Conservation (phyloP, 2,888 invertebrate genomes). For the Papilio gigon region DNA sequence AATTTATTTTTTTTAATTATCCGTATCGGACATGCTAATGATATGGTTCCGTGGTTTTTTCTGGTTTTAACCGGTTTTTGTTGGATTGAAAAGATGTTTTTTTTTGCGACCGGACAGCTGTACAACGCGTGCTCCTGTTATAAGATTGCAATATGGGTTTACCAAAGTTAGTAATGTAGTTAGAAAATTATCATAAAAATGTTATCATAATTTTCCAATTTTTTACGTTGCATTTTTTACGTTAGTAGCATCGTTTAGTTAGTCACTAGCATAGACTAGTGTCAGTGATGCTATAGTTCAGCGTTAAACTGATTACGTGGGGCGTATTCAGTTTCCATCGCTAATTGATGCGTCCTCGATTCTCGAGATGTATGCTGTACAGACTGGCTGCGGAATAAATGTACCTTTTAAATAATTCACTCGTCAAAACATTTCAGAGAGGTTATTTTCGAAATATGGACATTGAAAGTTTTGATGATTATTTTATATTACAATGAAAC, state of each 20-base stretch:
- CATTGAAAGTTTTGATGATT: too few relatives aligned
- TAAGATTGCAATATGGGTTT: neutral
- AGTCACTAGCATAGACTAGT: conserved; percentile 10
- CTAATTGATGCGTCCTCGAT: conserved; percentile 29
- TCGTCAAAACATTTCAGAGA: neutral
- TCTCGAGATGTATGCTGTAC: conserved; percentile 11
- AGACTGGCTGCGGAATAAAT: conserved; percentile 6
- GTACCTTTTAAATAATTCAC: conserved; percentile 17
- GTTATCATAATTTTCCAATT: neutral
- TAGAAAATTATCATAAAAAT: neutral
- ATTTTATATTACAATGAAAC: too few relatives aligned
- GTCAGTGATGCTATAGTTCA: conserved; percentile 6
- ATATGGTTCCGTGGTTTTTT: conserved; percentile 13
- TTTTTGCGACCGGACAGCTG: neutral
- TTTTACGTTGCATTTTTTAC: neutral
- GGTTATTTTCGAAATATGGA: too few relatives aligned
- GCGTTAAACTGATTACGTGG: conserved; percentile 25
- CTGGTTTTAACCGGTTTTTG: conserved; percentile 25
- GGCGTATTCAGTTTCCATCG: conserved; percentile 31
- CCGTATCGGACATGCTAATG: conserved; percentile 28
- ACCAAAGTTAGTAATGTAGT: neutral
- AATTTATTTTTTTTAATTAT: conserved; percentile 24
- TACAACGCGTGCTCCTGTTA: neutral
- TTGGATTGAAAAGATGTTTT: neutral
- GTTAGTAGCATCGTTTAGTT: neutral